Percentiles rank a stretch among this genome's conserved stretches.
phyloP scores from a whole-genome alignment of 2,113 vertebrate species.

The Clinocottus analis region DNA sequence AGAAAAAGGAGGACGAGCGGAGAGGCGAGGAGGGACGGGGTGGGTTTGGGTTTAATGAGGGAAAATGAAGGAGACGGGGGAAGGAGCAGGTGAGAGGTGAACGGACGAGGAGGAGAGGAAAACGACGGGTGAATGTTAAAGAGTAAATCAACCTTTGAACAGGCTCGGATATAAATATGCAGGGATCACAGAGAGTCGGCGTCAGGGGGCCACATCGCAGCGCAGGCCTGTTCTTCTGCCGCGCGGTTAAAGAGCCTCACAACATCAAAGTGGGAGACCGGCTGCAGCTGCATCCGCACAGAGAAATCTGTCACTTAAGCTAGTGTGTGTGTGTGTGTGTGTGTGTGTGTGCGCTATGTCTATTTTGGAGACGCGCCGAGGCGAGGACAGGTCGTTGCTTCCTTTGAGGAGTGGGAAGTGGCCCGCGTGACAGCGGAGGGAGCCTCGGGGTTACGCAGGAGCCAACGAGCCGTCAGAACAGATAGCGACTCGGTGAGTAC shows the following conservation, averaged over 20 bases:
- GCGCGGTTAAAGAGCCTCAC: not conserved
- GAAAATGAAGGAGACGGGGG: slow-evolving; percentile 11
- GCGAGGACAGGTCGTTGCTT: slow-evolving; percentile 60
- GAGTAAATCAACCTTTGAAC: slow-evolving; percentile 32
- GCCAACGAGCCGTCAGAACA: slow-evolving; percentile 36
- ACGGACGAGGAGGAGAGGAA: slow-evolving; percentile 24
- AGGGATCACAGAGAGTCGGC: slow-evolving; percentile 30
- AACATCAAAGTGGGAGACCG: slow-evolving; percentile 23
- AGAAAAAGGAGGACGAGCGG: not conserved
- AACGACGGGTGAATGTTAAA: slow-evolving; percentile 32
- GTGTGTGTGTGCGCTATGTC: too few species aligned
- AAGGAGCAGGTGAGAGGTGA: slow-evolving; percentile 15
- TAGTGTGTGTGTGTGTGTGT: slow-evolving; percentile 12
- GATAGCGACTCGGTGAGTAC: slow-evolving; percentile 20
- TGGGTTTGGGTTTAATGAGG: slow-evolving; percentile 39
- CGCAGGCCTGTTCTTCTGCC: slow-evolving; percentile 9
- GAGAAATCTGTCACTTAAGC: slow-evolving; percentile 41
- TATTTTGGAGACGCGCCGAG: slow-evolving; percentile 53
- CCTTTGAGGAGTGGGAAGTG: slow-evolving; percentile 53
- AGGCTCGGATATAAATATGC: slow-evolving; percentile 29
- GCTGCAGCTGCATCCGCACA: not conserved
- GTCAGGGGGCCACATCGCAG: slow-evolving; percentile 17
- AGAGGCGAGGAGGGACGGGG: slow-evolving; percentile 24
- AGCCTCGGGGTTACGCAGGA: slow-evolving; percentile 9
- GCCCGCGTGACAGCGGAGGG: slow-evolving; percentile 33